phyloP scores from a whole-genome alignment of 2,888 invertebrate species.

The Drosophila acutilabella region DNA sequence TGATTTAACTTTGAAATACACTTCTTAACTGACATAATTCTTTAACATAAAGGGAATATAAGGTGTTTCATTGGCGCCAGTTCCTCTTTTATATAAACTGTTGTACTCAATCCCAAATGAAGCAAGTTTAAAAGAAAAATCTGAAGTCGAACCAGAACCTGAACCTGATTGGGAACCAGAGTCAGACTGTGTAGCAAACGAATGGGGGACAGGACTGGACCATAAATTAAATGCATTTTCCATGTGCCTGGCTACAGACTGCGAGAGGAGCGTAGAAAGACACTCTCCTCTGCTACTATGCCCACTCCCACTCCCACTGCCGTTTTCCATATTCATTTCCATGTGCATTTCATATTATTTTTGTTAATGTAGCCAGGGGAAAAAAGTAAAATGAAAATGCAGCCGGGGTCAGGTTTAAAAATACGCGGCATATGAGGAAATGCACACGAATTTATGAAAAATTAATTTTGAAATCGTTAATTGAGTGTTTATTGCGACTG shows the following conservation, averaged over 20 bases:
- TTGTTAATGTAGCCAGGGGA: conserved; percentile 66
- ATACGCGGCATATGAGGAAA: conserved; percentile 68
- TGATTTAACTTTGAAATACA: too few species aligned
- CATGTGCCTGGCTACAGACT: conserved; percentile 51
- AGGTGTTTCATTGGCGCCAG: conserved; percentile 58
- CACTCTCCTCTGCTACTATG: conserved; percentile 6
- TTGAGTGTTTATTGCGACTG: conserved; percentile 83
- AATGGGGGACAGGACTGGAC: conserved; percentile 44
- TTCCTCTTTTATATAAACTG: conserved; percentile 36
- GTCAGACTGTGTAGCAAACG: conserved; percentile 8
- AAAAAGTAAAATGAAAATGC: conserved; percentile 9
- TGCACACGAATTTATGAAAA: conserved; percentile 80
- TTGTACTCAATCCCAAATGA: conserved; percentile 45
- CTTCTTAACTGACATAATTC: too few species aligned
- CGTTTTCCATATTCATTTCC: conserved; percentile 39
- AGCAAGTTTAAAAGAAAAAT: conserved; percentile 23
- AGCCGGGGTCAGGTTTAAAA: conserved; percentile 54
- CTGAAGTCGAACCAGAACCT: conserved; percentile 26
- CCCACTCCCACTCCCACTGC: conserved; percentile 16
- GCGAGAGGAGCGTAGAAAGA: conserved; percentile 17
- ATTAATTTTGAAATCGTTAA: conserved; percentile 83
- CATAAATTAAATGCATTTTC: conserved; percentile 76
- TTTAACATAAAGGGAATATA: too few species aligned
- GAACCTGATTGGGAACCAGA: neutral
- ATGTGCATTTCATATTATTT: conserved; percentile 73